Percentiles rank a stretch among this genome's conserved stretches.
Evolutionary conservation across 53 echinoderm and acorn worm species (phyloP).

Genomic region (Echinometra lucunter): DNA sequence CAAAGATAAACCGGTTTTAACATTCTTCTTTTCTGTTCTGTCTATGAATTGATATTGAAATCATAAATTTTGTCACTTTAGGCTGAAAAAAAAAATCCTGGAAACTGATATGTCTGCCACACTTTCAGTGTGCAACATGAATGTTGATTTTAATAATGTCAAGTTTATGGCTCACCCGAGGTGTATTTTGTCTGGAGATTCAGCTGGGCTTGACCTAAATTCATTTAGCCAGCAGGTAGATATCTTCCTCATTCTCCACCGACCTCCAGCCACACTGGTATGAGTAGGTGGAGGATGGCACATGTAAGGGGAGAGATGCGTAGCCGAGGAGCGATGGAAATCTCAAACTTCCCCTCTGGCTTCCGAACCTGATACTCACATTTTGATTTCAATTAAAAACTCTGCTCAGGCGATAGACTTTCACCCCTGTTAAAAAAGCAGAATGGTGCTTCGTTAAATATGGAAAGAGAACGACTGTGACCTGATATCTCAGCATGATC

Average conservation of each 20-base stretch:
- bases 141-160: constrained; percentile 57
- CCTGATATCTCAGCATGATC: not conserved
- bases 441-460: not conserved
- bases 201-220: constrained; percentile 2
- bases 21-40: not conserved
- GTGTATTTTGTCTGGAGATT: constrained; percentile 9
- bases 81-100: not conserved
- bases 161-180: constrained; percentile 4
- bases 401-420: not conserved
- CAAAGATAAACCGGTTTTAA: no score
- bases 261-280: not conserved
- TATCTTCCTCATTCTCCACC: not conserved
- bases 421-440: not conserved
- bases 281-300: not conserved
- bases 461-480: not conserved
- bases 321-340: not conserved
- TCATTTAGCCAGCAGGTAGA: constrained; percentile 1
- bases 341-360: constrained; percentile 26
- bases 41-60: not conserved
- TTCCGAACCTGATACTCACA: constrained; percentile 11
- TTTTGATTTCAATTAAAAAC: constrained; percentile 64
- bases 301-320: constrained; percentile 25
- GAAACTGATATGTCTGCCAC: not conserved
- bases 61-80: not conserved
- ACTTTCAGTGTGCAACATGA: not conserved